phyloP scores from a whole-genome alignment of 2,888 invertebrate genomes.

The Eupithecia centaureata region DNA sequence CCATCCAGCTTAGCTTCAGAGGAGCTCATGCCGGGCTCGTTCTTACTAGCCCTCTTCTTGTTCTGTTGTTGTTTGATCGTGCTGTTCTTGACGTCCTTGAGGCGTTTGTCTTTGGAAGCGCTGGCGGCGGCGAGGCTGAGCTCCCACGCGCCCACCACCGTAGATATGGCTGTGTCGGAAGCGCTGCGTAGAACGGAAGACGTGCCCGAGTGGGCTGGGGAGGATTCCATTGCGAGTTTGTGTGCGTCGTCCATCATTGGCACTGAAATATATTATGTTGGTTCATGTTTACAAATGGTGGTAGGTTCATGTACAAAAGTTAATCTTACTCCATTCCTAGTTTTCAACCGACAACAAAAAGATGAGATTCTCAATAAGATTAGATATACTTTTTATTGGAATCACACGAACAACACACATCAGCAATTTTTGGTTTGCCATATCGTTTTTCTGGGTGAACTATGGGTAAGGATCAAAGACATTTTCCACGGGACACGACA shows the following conservation, averaged over 20 bases:
- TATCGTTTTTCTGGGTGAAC: too few species aligned
- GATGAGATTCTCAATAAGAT: too few species aligned
- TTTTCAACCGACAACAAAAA: too few species aligned
- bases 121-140: slow-evolving; percentile 94
- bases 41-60: slow-evolving; percentile 70
- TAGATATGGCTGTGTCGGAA: slow-evolving; percentile 91
- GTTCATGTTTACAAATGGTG: too few species aligned
- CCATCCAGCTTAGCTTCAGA: slow-evolving; percentile 60
- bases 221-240: slow-evolving; percentile 49
- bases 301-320: too few species aligned
- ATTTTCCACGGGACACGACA: too few species aligned
- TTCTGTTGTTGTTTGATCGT: slow-evolving; percentile 71
- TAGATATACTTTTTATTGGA: too few species aligned
- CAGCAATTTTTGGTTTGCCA: too few species aligned
- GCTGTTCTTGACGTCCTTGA: slow-evolving; percentile 91
- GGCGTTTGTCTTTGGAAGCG: slow-evolving; percentile 94
- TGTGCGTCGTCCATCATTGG: slow-evolving; percentile 65
- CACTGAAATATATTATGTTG: slow-evolving; percentile 47
- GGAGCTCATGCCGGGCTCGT: slow-evolving; percentile 57
- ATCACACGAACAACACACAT: too few species aligned
- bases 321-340: too few species aligned
- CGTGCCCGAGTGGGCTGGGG: slow-evolving; percentile 72
- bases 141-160: slow-evolving; percentile 90
- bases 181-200: slow-evolving; percentile 85
- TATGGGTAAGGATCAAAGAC: too few species aligned